phyloP scores from a whole-genome alignment of 2,113 vertebrate genomes.

The Motacilla tschutschensis region DNA sequence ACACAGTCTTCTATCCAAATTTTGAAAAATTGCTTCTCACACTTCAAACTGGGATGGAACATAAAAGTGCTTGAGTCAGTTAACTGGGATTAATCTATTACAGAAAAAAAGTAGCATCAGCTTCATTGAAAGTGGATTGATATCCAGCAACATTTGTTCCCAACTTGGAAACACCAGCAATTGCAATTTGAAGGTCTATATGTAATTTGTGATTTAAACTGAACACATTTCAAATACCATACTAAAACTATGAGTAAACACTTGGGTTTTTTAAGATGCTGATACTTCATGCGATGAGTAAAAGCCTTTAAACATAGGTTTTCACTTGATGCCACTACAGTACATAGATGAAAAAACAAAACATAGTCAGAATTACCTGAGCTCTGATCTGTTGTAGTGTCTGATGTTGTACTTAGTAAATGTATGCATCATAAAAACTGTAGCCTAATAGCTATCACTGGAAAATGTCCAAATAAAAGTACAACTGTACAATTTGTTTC shows the following conservation, averaged over 20 bases:
- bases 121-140: neutral
- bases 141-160: constrained; percentile 9
- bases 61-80: neutral
- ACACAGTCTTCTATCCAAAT: constrained; percentile 2
- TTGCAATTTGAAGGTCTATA: constrained; percentile 46
- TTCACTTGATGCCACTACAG: constrained; percentile 52
- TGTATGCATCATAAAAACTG: constrained; percentile 84
- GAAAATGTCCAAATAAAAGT: constrained; percentile 89
- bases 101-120: neutral
- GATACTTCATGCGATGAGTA: constrained; percentile 49
- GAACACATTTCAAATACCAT: constrained; percentile 17
- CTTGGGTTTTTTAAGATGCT: constrained; percentile 43
- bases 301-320: constrained; percentile 63
- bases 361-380: constrained; percentile 62
- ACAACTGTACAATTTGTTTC: constrained; percentile 67
- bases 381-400: constrained; percentile 76
- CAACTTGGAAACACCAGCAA: constrained; percentile 57
- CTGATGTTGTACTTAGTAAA: constrained; percentile 86
- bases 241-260: constrained; percentile 1
- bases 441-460: constrained; percentile 83
- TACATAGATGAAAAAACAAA: constrained; percentile 66
- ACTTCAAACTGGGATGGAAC: neutral
- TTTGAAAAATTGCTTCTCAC: constrained; percentile 7
- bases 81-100: constrained; percentile 10
- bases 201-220: constrained; percentile 44